Evolutionary conservation across 2,113 vertebrate species (phyloP).

Genomic region (Centropristis striata): DNA sequence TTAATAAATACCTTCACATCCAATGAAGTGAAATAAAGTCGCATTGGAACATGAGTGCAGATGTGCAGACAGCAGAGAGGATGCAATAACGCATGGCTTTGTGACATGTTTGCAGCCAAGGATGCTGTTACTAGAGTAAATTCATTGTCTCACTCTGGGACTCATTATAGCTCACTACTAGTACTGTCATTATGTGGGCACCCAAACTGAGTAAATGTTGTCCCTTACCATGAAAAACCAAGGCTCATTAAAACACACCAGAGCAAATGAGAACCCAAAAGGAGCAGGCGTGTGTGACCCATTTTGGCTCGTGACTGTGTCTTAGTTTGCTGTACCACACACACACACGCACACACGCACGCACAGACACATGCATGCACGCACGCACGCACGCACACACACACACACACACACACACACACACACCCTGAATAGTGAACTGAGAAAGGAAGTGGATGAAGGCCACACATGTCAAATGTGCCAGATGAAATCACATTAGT

Average conservation of each 20-base stretch:
- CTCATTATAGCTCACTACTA: slow-evolving; percentile 55
- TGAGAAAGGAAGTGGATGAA: slow-evolving; percentile 37
- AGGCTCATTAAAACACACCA: slow-evolving; percentile 68
- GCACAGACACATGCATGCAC: too few species aligned
- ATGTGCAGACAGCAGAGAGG: slow-evolving; percentile 1
- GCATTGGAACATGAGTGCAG: slow-evolving; percentile 1
- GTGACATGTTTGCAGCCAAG: slow-evolving; percentile 40
- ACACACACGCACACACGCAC: slow-evolving; percentile 29
- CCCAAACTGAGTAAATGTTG: slow-evolving; percentile 64
- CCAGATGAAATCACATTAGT: slow-evolving; percentile 69
- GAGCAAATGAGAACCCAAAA: slow-evolving; percentile 56
- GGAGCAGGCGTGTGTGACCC: slow-evolving; percentile 68
- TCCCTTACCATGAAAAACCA: slow-evolving; percentile 48
- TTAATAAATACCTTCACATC: slow-evolving; percentile 39
- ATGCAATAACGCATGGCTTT: slow-evolving; percentile 4
- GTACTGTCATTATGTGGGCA: slow-evolving; percentile 48
- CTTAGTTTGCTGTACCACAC: neutral
- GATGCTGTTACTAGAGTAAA: slow-evolving; percentile 43
- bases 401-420: slow-evolving; percentile 30
- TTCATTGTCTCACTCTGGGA: slow-evolving; percentile 62
- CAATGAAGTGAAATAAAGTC: slow-evolving; percentile 18
- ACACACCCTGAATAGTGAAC: neutral
- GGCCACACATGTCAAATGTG: slow-evolving; percentile 61
- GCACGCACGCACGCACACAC: too few species aligned
- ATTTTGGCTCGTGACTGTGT: slow-evolving; percentile 44